Evolutionary conservation across 2,888 invertebrate genomes (phyloP).

Genomic region (Eledona agricola): DNA sequence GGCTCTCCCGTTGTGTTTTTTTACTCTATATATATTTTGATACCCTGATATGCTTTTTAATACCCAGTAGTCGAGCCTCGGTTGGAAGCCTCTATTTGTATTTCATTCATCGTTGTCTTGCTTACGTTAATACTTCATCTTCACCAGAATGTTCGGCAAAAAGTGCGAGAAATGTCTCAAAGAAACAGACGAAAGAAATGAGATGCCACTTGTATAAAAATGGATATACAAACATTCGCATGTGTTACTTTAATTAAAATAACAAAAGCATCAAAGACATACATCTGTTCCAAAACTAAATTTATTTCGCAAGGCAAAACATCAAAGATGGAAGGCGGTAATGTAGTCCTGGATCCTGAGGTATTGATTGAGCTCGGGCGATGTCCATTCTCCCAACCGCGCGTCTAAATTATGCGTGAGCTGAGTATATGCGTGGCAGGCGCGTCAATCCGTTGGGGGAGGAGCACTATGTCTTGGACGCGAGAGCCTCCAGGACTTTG

Average conservation of each 20-base stretch:
- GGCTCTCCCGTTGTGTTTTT: no score
- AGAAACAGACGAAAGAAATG: no score
- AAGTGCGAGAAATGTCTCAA: no score
- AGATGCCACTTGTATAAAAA: no score
- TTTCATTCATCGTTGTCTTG: no score
- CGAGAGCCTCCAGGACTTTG: conserved; percentile 54
- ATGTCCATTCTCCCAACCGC: conserved; percentile 64
- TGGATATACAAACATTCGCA: no score
- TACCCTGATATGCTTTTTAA: no score
- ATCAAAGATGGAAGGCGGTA: conserved; percentile 47
- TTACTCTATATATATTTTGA: no score
- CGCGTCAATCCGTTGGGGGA: conserved; percentile 54
- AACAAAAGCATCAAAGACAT: conserved; percentile 37
- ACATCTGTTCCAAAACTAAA: conserved; percentile 37
- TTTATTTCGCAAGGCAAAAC: conserved; percentile 37
- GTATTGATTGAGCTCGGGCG: conserved; percentile 62
- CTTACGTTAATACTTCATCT: no score
- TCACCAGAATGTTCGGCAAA: no score
- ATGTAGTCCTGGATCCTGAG: conserved; percentile 60
- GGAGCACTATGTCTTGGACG: conserved; percentile 51
- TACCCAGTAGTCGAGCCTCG: no score
- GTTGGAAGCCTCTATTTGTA: no score
- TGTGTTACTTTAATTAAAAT: conserved; percentile 11
- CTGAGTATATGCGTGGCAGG: conserved; percentile 62
- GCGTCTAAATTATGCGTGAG: conserved; percentile 65